Percentiles rank a stretch among this genome's conserved stretches.
phyloP scores from a whole-genome alignment of 2,888 invertebrate species.

The Cerceris ruficornis region DNA sequence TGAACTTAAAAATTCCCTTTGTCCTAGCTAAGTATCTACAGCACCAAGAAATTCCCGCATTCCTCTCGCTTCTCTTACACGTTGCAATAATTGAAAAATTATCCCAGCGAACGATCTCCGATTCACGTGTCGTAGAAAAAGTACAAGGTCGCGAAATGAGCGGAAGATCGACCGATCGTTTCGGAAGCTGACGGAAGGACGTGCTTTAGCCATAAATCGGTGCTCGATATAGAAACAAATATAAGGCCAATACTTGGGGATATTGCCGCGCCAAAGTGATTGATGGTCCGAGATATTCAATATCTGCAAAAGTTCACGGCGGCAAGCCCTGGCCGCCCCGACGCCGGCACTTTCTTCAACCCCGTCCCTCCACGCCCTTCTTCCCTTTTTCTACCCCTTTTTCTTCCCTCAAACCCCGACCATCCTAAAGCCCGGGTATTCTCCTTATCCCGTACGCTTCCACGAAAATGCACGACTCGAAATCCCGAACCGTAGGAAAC shows the following conservation, averaged over 20 bases:
- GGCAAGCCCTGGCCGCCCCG: slow-evolving; percentile 45
- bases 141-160: not conserved
- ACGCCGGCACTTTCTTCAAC: slow-evolving; percentile 48
- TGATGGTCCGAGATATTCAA: slow-evolving; percentile 80
- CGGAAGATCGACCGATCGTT: slow-evolving; percentile 56
- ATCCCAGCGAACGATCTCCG: too few relatives aligned
- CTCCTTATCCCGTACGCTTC: slow-evolving; percentile 47
- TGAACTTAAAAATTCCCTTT: too few relatives aligned
- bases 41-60: not conserved
- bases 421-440: slow-evolving; percentile 39
- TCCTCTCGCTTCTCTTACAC: not conserved
- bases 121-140: too few relatives aligned
- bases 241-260: slow-evolving; percentile 77
- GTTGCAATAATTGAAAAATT: too few relatives aligned
- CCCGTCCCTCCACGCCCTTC: not conserved
- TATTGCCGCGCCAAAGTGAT: slow-evolving; percentile 77
- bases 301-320: slow-evolving; percentile 76
- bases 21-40: not conserved
- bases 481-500: slow-evolving; percentile 39
- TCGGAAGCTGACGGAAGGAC: slow-evolving; percentile 49
- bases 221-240: slow-evolving; percentile 74
- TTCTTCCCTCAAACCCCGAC: slow-evolving; percentile 12
- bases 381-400: slow-evolving; percentile 10
- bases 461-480: slow-evolving; percentile 45
- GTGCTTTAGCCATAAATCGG: slow-evolving; percentile 71